Evolutionary conservation across 2,888 invertebrate genomes (phyloP), one percentile per base, ranked within the genome.

Genomic region (Drosophila cyrtoloma): DNA sequence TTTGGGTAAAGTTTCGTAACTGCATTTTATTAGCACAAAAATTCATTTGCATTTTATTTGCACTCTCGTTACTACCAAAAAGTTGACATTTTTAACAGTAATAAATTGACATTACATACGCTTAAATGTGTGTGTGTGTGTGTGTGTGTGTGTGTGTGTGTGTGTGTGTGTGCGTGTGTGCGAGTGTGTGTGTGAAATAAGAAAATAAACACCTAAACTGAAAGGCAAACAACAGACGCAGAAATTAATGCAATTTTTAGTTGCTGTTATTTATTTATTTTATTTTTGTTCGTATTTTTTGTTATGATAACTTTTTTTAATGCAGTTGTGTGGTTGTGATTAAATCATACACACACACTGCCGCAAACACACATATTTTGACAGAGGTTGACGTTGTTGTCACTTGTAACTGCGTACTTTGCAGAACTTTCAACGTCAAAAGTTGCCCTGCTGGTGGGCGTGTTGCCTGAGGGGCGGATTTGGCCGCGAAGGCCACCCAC

Each of bases 31-130:
- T 86, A 86, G 89, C 84, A 73, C 39, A 32, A 78, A 90, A 89
- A 86, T 81, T 84, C 79, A 86, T 90, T 86, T 86, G 86, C 84
- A 89, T 90, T 82, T 89, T 90, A 79, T 84, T 89, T 90, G 79
- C 75, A 71, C 70, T 70, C 80, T 84, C 76, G 79, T 81, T 78
- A 56, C 12, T 37, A 33, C 55, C 33, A 37, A 39, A 75, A 79
- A 58, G 61, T 73, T 81, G 73, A 62, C 79, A 71, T 57, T 68
- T 67, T 74, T 72, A 69, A 65, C 72, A 74, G 56, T 63, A 77
- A 81, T 76, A 83, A 83, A 88, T 76, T 83, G 73, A 69, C 82
- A 84, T 75, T 74, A 71, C 74, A 71, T 37, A 50, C 52, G 44
- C 39, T 26, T 37, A 14, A 39, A 37, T 6, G 14, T 42, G 10